These are phyloP conservation scores for Akabosia matsudoensis DNA, from an alignment of 1,140 invertebrate genomes.

Conservation along the genomic window DNA sequence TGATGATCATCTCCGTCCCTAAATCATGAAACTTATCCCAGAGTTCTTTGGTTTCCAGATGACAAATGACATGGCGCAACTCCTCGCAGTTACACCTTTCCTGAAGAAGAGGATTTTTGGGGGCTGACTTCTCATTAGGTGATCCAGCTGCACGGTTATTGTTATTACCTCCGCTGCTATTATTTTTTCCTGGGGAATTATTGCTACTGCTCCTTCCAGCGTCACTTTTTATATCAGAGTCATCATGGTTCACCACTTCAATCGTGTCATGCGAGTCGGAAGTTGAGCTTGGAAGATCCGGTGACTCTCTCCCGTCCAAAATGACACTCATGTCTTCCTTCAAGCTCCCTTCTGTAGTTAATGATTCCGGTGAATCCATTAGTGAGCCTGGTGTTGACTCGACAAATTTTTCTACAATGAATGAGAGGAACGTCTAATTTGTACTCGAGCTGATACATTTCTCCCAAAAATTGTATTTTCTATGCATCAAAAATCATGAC, in stretches of 20 bases:
- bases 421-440: neutral
- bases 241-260: conserved; percentile 43
- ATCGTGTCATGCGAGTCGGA: conserved; percentile 46
- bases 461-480: neutral
- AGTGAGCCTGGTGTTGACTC: conserved; percentile 51
- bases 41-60: conserved; percentile 63
- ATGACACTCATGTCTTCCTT: conserved; percentile 49
- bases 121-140: conserved; percentile 50
- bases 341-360: conserved; percentile 42
- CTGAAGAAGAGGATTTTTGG: conserved; percentile 60
- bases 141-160: conserved; percentile 26
- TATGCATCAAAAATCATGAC: neutral
- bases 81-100: conserved; percentile 64
- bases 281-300: conserved; percentile 47
- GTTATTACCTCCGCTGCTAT: conserved; percentile 10
- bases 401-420: conserved; percentile 49
- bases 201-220: conserved; percentile 24
- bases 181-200: conserved; percentile 41
- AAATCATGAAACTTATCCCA: conserved; percentile 88
- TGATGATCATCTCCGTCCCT: conserved; percentile 97
- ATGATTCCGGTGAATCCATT: conserved; percentile 49
- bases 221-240: conserved; percentile 45
- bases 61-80: conserved; percentile 48
- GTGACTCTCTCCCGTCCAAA: conserved; percentile 52
- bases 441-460: neutral